Base-by-base conservation (phyloP, 2,888 invertebrate species). In the Cheilosia pagana region DNA sequence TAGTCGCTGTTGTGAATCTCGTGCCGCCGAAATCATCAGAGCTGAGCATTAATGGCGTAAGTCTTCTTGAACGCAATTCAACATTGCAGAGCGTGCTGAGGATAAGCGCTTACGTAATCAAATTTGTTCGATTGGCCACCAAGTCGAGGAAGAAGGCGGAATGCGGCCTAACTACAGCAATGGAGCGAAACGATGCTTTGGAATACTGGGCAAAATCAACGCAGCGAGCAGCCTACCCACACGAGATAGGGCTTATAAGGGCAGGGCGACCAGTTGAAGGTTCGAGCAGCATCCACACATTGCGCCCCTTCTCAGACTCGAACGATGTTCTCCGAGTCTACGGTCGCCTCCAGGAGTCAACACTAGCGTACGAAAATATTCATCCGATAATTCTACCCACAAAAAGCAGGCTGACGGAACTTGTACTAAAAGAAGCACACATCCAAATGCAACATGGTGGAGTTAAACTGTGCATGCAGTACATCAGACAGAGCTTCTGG, bases 401-500 rank as follows among this genome's bases (percentile, higher is more conserved):
- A 14, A 63, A 10, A 19, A 48, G 70, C 59, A 57, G 16, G 16
- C 39, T 70, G 28, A 70, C 5, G n/a, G 35, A 59, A 21, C 70
- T 48, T 25, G 5, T 70, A 1, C 8, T 70, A 5, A 57, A 28
- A 12, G 59, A 67, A 53, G 57, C 70, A 16, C 70, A 70, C 35
- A 6, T 39, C 7, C 6, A 12, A 21, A 57, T 48, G n/a, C 50
- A 45, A 6, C 57, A 70, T 52, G 74, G 62, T 12, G 74, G 35
- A 2, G 31, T 57, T n/a, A 48, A 65, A 6, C 12, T 55, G 21
- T 62, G 62, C 45, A 62, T 62, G 21, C 62, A 63, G 23, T 53
- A 74, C 21, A 16, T 70, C 59, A 45, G 70, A 16, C 48, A 70
- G 14, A 19, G 35, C 1, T 75, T 45, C 28, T 65, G 65, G 48